Percentiles rank a stretch among this genome's conserved stretches.
Conservation (phyloP, 2,113 vertebrate genomes). For the Larimichthys crocea region DNA sequence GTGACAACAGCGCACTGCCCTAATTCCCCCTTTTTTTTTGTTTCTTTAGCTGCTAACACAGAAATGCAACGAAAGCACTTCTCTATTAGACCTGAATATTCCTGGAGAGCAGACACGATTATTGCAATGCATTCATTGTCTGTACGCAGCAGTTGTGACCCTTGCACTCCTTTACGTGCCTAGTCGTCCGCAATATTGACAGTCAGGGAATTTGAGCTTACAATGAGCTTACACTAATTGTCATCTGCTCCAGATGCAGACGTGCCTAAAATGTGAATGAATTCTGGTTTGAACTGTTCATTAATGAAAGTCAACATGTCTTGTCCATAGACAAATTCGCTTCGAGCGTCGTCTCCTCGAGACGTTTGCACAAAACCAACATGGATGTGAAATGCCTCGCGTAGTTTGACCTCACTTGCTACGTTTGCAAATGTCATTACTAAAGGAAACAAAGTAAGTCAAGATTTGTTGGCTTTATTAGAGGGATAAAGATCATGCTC, state of each 20-base stretch:
- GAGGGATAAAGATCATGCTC: constrained; percentile 33
- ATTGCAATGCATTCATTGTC: constrained; percentile 22
- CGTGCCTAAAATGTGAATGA: constrained; percentile 46
- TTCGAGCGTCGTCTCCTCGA: constrained; percentile 14
- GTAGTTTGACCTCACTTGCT: constrained; percentile 47
- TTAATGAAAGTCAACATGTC: constrained; percentile 64
- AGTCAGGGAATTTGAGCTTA: constrained; percentile 45
- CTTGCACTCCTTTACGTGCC: constrained; percentile 28
- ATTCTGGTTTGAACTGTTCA: constrained; percentile 34
- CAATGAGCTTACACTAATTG: constrained; percentile 62
- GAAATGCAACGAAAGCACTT: constrained; percentile 41
- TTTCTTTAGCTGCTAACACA: constrained; percentile 29
- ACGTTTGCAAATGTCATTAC: constrained; percentile 60
- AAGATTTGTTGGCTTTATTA: constrained; percentile 37
- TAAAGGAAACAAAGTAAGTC: constrained; percentile 55
- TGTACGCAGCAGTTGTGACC: constrained; percentile 48
- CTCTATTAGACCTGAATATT: constrained; percentile 31
- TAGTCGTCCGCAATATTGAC: constrained; percentile 54
- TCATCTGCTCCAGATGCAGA: constrained; percentile 47
- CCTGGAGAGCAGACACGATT: constrained; percentile 25
- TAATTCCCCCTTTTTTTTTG: constrained; percentile 40
- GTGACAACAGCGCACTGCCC: constrained; percentile 66
- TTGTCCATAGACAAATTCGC: constrained; percentile 48
- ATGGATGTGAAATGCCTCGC: constrained; percentile 31
- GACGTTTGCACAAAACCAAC: constrained; percentile 38